A percentile compares a stretch with the other conserved stretches of the same genome.
Conservation (phyloP, 2,113 vertebrate species). For the Natator depressus region DNA sequence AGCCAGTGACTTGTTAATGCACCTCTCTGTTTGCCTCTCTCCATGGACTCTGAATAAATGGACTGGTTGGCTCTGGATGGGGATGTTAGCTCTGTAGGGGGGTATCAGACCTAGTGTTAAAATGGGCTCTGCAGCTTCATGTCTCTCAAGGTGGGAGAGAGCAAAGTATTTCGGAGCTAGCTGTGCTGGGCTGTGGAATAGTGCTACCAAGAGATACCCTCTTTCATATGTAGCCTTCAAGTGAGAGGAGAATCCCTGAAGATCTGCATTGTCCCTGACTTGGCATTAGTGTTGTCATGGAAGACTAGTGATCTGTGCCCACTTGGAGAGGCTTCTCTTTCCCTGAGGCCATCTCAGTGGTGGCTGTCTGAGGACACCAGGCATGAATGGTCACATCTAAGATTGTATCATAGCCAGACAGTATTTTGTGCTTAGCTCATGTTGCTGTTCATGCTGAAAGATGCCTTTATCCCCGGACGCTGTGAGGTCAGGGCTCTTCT, state of each 20-base stretch:
- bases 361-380: background rate
- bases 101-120: background rate
- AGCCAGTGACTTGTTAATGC: conserved; percentile 59
- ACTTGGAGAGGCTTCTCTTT: background rate
- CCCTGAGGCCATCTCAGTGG: too few species aligned
- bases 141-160: background rate
- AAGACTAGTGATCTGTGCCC: background rate
- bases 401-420: background rate
- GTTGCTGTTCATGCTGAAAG: accelerated
- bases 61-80: background rate
- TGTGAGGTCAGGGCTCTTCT: accelerated
- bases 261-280: accelerated
- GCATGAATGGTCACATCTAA: background rate
- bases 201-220: accelerated
- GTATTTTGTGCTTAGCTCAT: background rate
- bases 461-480: accelerated
- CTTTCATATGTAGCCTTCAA: background rate
- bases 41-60: background rate
- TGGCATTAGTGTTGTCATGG: accelerated
- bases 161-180: accelerated
- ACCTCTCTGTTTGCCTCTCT: conserved; percentile 13
- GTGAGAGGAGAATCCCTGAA: background rate
- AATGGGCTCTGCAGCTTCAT: accelerated
- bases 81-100: background rate
- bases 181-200: background rate